These are phyloP conservation scores for Aphidius gifuensis DNA, from an alignment of 1,140 invertebrate species.

Conservation along the genomic window DNA sequence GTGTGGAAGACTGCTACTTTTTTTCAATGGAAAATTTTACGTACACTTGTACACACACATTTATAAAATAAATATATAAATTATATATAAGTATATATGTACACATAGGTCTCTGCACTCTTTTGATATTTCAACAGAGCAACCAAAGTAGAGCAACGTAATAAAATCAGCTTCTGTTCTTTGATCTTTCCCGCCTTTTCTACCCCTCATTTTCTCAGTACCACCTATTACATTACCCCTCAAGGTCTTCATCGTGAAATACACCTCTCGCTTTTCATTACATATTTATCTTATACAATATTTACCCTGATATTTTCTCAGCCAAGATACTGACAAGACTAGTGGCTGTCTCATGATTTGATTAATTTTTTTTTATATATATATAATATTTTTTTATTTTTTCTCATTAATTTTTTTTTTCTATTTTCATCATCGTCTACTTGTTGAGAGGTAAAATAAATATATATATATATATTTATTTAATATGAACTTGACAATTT, in stretches of 20 bases:
- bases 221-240: constrained; percentile 13
- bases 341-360: too few species aligned
- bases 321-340: too few species aligned
- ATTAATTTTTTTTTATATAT: too few species aligned
- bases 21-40: too few species aligned
- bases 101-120: constrained; percentile 33
- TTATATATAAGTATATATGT: background rate
- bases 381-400: too few species aligned
- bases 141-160: constrained; percentile 50
- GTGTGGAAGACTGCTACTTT: background rate
- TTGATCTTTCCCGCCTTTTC: constrained; percentile 48
- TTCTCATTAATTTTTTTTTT: too few species aligned
- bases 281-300: background rate
- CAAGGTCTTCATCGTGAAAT: background rate
- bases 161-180: constrained; percentile 55
- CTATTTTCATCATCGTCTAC: too few species aligned
- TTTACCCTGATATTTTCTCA: too few species aligned
- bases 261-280: constrained; percentile 2
- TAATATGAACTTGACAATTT: too few species aligned
- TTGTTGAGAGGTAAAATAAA: too few species aligned
- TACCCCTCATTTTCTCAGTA: constrained; percentile 7
- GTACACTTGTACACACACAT: background rate
- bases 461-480: too few species aligned
- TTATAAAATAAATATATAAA: background rate
- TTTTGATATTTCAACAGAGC: constrained; percentile 54